Conservation (phyloP, 2,113 vertebrate genomes). For the Microtus ochrogaster region DNA sequence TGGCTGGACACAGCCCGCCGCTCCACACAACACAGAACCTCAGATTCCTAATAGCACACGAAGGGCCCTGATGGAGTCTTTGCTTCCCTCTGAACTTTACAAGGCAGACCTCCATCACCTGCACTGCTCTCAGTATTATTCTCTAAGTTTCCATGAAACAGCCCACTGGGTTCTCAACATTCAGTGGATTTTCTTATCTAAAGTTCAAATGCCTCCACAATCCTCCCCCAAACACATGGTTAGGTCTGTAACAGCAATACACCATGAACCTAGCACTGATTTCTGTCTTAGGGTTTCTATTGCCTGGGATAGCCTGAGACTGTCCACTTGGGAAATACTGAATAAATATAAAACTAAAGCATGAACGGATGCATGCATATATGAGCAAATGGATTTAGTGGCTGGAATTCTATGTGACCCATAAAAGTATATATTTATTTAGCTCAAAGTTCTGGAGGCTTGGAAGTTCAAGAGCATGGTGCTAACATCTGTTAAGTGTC, state of each 20-base stretch:
- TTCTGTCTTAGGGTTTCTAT: not conserved
- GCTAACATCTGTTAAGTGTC: not conserved
- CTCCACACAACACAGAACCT: not conserved
- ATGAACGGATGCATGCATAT: not conserved
- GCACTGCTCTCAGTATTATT: not conserved
- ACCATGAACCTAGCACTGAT: not conserved
- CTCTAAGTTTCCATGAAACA: not conserved
- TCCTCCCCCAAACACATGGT: not conserved
- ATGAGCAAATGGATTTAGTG: not conserved
- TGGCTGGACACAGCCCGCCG: too few species aligned
- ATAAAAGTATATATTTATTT: not conserved
- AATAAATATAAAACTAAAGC: not conserved
- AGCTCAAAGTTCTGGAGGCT: not conserved
- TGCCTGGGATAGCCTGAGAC: not conserved
- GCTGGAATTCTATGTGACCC: not conserved
- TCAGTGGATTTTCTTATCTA: not conserved
- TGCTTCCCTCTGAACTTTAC: not conserved
- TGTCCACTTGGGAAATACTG: not conserved
- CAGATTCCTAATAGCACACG: not conserved
- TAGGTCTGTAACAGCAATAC: not conserved
- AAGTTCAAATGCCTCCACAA: not conserved
- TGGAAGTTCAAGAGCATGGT: not conserved
- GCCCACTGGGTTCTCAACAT: not conserved
- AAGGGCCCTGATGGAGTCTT: not conserved
- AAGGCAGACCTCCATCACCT: not conserved